Base-by-base conservation (phyloP, 2,797 vertebrate species). In the Alcedo quadribrachys region DNA sequence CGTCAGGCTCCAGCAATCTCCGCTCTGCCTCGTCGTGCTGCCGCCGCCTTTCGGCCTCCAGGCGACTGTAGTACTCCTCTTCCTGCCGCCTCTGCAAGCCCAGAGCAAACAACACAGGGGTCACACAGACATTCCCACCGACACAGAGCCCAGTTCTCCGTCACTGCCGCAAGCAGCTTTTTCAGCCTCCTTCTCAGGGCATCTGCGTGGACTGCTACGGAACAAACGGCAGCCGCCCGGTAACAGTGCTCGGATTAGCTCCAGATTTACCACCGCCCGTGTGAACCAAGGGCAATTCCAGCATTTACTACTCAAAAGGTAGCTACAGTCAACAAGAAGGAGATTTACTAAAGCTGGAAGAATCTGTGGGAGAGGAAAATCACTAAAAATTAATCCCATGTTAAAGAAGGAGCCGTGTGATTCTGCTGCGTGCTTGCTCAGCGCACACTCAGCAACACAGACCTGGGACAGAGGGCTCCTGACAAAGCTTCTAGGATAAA, bases 31-130 rank as follows among this genome's bases (percentile, higher is more conserved):
- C 99, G 40, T 99, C 99, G 18, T 99, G 99, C 97, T 99, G 99
- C 97, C 99, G 98, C 96, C 99, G 99, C 96, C 99, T 98, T 97
- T 98, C 99, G 2, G 98, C 99, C 98, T 99, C 99, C 98, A 99
- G 97, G 84, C 99, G 99, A 93, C 97, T 98, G 98, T 99, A 99
- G 98, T 99, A 99, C 91, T 99, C 99, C 94, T 99, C 98, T 96
- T 99, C 99, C 98, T 99, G 99, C 96, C 99, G 99, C 98, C 99
- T 98, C 99, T 99, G 97, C 30, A 94, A 97, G 97, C 91, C 96
- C 79, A 92, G 85, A 91, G 90, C 37, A 95, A 87, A 98, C 45
- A 95, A 85, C 15, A 43, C 76, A 53, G 37, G 15, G 71, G 92
- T 97, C 92, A 97, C 32, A 32, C 81, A 65, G 45, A 40, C 65